Conservation (phyloP, 2,888 invertebrate genomes). For the Dasysyrphus albostriatus region DNA sequence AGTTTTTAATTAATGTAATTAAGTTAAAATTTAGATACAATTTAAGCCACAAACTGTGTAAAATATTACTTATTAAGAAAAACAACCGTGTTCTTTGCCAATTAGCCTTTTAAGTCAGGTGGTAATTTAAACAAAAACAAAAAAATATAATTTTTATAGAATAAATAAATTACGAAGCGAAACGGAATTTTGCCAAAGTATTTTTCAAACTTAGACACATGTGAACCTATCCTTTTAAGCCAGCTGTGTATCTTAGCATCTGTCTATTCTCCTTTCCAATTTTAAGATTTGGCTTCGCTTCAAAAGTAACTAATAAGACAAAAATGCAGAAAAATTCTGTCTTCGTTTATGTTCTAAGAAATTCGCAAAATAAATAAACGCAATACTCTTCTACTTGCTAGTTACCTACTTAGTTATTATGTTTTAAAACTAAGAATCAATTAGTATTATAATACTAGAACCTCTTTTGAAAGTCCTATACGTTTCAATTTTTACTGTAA, state of each 20-base stretch:
- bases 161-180: conserved; percentile 71
- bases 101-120: conserved; percentile 73
- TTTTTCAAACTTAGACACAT: conserved; percentile 60
- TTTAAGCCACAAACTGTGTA: conserved; percentile 66
- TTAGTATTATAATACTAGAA: conserved; percentile 72
- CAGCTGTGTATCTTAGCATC: conserved; percentile 31
- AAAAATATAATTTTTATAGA: conserved; percentile 6
- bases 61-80: conserved; percentile 63
- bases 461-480: conserved; percentile 63
- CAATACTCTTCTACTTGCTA: conserved; percentile 72
- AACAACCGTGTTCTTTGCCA: conserved; percentile 74
- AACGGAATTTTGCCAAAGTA: conserved; percentile 76
- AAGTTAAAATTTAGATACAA: conserved; percentile 39
- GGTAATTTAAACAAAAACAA: conserved; percentile 51
- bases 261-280: conserved; percentile 36
- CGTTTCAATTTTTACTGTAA: conserved; percentile 56
- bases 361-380: conserved; percentile 42
- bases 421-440: conserved; percentile 58
- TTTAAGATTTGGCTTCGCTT: conserved; percentile 59
- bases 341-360: conserved; percentile 71
- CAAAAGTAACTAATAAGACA: conserved; percentile 26
- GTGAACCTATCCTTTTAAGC: conserved; percentile 13
- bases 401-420: conserved; percentile 65
- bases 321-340: conserved; percentile 56
- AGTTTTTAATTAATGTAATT: conserved; percentile 21